Percentiles rank a stretch among this genome's conserved stretches.
Conservation (phyloP, 1,140 invertebrate genomes). For the Neoseiulus cucumeris region DNA sequence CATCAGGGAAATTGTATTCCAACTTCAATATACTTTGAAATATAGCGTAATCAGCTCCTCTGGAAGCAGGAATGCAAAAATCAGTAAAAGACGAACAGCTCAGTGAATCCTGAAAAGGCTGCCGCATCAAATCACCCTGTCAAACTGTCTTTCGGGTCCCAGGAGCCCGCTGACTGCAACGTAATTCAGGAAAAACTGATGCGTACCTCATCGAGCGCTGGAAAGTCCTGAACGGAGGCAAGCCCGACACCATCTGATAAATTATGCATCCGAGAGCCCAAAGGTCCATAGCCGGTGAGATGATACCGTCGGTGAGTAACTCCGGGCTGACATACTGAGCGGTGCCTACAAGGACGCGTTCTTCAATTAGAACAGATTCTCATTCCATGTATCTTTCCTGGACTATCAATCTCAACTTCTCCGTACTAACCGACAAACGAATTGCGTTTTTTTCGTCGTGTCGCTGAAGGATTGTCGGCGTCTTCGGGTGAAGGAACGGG, state of each 20-base stretch:
- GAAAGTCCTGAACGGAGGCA: constrained; percentile 67
- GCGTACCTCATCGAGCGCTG: neutral
- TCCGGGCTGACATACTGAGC: constrained; percentile 97
- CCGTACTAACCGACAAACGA: constrained; percentile 20
- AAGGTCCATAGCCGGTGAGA: constrained; percentile 53
- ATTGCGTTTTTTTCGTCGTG: constrained; percentile 14
- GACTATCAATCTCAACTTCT: neutral
- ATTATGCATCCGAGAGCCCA: constrained; percentile 96
- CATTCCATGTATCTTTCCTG: neutral
- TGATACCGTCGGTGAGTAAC: constrained; percentile 56
- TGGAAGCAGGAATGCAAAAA: constrained; percentile 24
- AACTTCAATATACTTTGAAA: constrained; percentile 85
- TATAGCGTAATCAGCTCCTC: constrained; percentile 75
- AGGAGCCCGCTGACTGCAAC: no score
- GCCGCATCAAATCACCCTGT: neutral
- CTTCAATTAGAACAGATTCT: constrained; percentile 9
- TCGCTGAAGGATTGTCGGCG: no score
- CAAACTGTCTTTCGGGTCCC: no score
- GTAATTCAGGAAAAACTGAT: no score
- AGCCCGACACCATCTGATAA: constrained; percentile 85
- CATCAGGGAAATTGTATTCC: constrained; percentile 78
- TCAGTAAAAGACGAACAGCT: constrained; percentile 1
- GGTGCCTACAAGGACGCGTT: constrained; percentile 69
- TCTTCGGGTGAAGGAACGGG: no score
- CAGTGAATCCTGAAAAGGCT: constrained; percentile 12